Base-by-base conservation (phyloP, 1,140 invertebrate species). In the Drosophila dunni region DNA sequence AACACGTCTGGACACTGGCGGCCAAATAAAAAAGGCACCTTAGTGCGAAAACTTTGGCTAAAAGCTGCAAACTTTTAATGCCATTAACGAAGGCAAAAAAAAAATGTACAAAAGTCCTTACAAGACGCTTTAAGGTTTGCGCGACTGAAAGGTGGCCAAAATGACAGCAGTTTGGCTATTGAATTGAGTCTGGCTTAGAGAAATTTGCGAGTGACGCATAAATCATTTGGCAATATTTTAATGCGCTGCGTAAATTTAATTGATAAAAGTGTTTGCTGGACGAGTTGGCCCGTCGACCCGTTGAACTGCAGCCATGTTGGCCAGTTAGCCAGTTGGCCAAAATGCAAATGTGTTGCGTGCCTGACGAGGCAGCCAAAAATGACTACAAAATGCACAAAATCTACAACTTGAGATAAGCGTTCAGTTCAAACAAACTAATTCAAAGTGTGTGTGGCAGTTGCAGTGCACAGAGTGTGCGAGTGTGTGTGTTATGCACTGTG, bases 351-450 rank as follows among this genome's bases (percentile, higher is more conserved):
- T 76, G 76, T 38, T 58, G 72, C 58, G 68, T 58, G 61, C 46
- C 42, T 58, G 68, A 54, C 75, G 60, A 63, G 58, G 50, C 42
- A 44, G 24, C 51, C 79, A 69, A 68, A 74, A 88, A 82, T 88
- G 83, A 73, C 83, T 83, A 80, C 83, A 86, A 86, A 86, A 86
- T 88, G 66, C 74, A 56, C 63, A 78, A 89, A 89, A 89, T 89
- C 84, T 89, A 89, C 84, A 80, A 81, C 84, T 89, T 89, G 80
- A 89, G 84, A 89, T 89, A 89, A 67, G 63, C 40, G 62, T 64
- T 36, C 60, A 88, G 74, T 89, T 89, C 84, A 89, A 89, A 89
- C 84, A 89, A 89, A 89, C 84, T 89, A 89, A 89, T 89, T 84
- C 84, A 89, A 81, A 88, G 84, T 88, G 83, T 50, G 66, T 76